A percentile compares a stretch with the other conserved stretches of the same genome.
phyloP scores from a whole-genome alignment of 2,797 vertebrate species.

The Thalassophryne amazonica region DNA sequence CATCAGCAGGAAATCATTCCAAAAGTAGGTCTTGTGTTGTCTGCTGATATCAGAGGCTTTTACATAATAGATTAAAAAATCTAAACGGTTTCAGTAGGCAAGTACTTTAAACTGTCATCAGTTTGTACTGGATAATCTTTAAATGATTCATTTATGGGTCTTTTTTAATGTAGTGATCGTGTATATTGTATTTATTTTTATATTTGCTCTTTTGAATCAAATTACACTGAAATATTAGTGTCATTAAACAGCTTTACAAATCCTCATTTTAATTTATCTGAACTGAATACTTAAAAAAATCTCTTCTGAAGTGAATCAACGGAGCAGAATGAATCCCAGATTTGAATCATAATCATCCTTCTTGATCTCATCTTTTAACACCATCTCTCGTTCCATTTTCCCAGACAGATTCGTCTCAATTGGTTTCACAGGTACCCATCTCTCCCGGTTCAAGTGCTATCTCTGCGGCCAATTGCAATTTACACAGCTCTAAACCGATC shows the following conservation, averaged over 20 bases:
- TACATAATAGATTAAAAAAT: neutral
- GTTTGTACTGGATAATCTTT: neutral
- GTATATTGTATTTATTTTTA: neutral
- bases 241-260: no score
- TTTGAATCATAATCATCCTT: no score
- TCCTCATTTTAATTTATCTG: neutral
- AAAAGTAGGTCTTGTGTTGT: neutral
- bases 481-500: no score
- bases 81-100: neutral
- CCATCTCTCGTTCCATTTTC: no score
- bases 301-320: no score
- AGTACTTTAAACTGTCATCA: constrained; percentile 1
- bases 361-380: no score
- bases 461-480: no score
- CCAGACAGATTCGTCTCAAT: no score
- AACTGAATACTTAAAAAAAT: neutral
- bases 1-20: no score
- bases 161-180: neutral
- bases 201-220: constrained; percentile 1
- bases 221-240: neutral
- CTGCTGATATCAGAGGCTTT: neutral
- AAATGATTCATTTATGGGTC: neutral
- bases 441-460: no score
- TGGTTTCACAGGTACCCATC: no score
- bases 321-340: no score